These are phyloP conservation scores for Pomacea canaliculata DNA, from an alignment of 2,888 invertebrate genomes.

Conservation along the genomic window DNA sequence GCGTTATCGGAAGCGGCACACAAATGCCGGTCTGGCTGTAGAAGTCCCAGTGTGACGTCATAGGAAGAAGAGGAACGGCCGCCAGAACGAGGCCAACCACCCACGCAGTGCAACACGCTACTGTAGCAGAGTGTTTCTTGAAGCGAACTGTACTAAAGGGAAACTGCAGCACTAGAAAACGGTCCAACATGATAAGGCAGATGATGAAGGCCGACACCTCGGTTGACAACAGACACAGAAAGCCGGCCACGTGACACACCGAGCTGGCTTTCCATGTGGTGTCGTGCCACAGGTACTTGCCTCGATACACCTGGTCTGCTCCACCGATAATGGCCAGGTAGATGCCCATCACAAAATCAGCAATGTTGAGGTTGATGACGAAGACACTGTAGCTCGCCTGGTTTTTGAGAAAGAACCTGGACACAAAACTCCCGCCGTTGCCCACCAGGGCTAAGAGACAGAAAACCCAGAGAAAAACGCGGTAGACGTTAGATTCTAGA, in stretches of 20 bases:
- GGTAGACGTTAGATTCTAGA: conserved; percentile 11
- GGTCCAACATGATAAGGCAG: conserved; percentile 76
- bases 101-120: conserved; percentile 52
- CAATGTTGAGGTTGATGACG: conserved; percentile 23
- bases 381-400: conserved; percentile 20
- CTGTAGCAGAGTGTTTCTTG: conserved; percentile 43
- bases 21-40: conserved; percentile 62
- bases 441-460: conserved; percentile 18
- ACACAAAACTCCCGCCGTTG: conserved; percentile 18
- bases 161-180: conserved; percentile 75
- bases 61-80: conserved; percentile 55
- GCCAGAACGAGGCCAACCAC: conserved; percentile 30
- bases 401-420: too few relatives aligned
- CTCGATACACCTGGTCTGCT: conserved; percentile 44
- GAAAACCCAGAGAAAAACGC: conserved; percentile 23
- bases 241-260: conserved; percentile 45
- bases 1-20: conserved; percentile 64
- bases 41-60: conserved; percentile 48
- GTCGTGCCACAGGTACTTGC: conserved; percentile 46
- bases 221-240: conserved; percentile 62
- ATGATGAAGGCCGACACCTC: conserved; percentile 69
- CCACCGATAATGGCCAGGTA: conserved; percentile 45
- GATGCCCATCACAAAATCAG: conserved; percentile 38
- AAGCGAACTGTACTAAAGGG: conserved; percentile 70
- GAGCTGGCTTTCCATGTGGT: conserved; percentile 42